These are phyloP conservation scores for Chaetops frenatus DNA, from an alignment of 2,113 vertebrate genomes.

Conservation along the genomic window DNA sequence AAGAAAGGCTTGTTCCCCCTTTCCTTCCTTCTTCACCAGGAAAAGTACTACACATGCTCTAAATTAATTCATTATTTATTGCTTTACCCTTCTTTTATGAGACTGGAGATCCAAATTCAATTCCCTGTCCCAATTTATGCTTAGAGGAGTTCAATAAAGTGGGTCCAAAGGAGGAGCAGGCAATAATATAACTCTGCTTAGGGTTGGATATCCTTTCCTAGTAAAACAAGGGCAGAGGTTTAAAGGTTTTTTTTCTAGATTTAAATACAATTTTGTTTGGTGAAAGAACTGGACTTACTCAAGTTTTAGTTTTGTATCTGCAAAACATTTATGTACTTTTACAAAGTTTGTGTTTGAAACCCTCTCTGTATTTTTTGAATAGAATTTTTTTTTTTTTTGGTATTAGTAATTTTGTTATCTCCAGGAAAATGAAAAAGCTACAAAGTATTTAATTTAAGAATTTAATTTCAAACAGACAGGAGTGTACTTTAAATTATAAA, in stretches of 20 bases:
- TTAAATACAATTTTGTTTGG: not conserved
- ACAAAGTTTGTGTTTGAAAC: not conserved
- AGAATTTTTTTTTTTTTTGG: not conserved
- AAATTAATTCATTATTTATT: not conserved
- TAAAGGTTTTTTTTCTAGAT: not conserved
- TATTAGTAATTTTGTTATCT: conserved; percentile 11
- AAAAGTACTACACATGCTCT: accelerated
- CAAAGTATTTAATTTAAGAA: conserved; percentile 45
- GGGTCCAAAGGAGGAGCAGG: not conserved
- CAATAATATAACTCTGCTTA: not conserved
- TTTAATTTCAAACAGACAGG: conserved; percentile 53
- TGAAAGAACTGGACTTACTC: not conserved
- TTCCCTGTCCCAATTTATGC: not conserved
- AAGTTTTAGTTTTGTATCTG: not conserved
- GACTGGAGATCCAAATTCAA: not conserved
- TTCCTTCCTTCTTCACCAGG: not conserved
- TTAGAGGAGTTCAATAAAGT: not conserved
- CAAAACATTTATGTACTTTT: not conserved
- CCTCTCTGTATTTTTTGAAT: not conserved
- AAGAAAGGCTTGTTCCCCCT: not conserved
- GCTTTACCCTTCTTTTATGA: not conserved
- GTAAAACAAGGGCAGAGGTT: not conserved
- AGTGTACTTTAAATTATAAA: conserved; percentile 49
- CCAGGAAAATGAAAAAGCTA: not conserved
- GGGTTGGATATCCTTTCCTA: not conserved